Base-by-base conservation (phyloP, 2,113 vertebrate species). In the Myiagra hebetior region DNA sequence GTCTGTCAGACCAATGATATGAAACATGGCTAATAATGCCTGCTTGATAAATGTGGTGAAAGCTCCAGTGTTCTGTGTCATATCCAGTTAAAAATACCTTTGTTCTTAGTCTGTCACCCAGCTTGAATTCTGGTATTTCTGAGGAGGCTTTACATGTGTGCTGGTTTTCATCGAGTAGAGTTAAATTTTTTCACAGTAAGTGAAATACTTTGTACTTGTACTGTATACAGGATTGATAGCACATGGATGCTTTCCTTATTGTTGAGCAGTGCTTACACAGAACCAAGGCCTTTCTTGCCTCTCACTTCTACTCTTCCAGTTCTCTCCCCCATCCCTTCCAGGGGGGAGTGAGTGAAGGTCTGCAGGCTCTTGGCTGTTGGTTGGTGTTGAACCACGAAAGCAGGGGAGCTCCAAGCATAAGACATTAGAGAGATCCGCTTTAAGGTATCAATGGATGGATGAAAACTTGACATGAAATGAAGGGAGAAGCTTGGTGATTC, bases 281-380 rank as follows among this genome's bases (percentile, higher is more conserved):
- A n/a, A 53, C 14, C 53, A n/a, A 60, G 9, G 1, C 7, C 24
- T 70, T 55, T 47, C 42, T n/a, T 55, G 7, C 30, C 47, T 20
- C 52, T 68, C 30, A 47, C 24, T 68, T 53, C 30, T 35, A 15
- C 7, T 17, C 24, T 35, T 41, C n/a, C n/a, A 31, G 8, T 27
- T 62, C 16, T 27, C 30, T 35, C 9, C 14, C 62, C 15, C 15
- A 39, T 47, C 24, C 47, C 14, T 41, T 6, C 17, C 41, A 68
- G 14, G 11, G 13, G 6, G 3, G 7, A 53, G 17, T 18, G 20
- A 75, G 28, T 7, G 14, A 47, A n/a, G 15, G 11, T 35, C 50
- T 80, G 31, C 0, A 0, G 42, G 15, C 14, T 20, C 28, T 75
- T 68, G 78, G 13, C 20, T 60, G 16, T 47, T 67, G 11, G 10